A percentile compares a stretch with the other conserved stretches of the same genome.
Conservation (phyloP, 2,888 invertebrate genomes). For the Chouioia cunea region DNA sequence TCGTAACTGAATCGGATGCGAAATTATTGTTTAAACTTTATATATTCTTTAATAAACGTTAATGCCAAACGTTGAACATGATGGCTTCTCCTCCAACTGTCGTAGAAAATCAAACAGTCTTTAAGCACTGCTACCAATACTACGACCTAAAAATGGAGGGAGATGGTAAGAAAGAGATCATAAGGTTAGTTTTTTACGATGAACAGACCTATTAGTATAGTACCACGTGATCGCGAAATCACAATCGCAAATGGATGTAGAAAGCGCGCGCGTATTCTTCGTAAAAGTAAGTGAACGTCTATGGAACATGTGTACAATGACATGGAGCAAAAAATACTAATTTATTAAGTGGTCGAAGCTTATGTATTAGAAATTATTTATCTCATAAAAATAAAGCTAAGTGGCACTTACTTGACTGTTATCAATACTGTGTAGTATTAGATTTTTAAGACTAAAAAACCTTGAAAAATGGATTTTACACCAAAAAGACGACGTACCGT, state of each 20-base stretch:
- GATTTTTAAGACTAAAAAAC: conserved; percentile 9
- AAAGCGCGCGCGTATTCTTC: conserved; percentile 40
- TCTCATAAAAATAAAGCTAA: too few relatives aligned
- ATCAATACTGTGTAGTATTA: too few relatives aligned
- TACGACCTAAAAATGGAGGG: conserved; percentile 22
- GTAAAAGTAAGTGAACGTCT: neutral
- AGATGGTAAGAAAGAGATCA: conserved; percentile 3
- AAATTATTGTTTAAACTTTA: too few relatives aligned
- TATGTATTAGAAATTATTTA: too few relatives aligned
- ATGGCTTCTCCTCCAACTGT: conserved; percentile 19
- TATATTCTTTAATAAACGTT: too few relatives aligned
- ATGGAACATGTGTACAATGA: conserved; percentile 1
- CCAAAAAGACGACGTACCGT: conserved; percentile 48
- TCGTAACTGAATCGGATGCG: too few relatives aligned
- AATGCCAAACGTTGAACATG: too few relatives aligned
- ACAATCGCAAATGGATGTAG: neutral
- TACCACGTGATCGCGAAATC: neutral
- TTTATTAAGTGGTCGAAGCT: too few relatives aligned
- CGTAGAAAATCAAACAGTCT: conserved; percentile 5
- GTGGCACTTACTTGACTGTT: too few relatives aligned
- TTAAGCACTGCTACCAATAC: conserved; percentile 29
- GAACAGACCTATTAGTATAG: conserved; percentile 11
- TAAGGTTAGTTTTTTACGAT: conserved; percentile 5
- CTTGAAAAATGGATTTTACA: conserved; percentile 50
- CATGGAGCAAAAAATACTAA: too few relatives aligned